Conservation (phyloP, 2,797 vertebrate genomes). For the Chiroxiphia lanceolata region DNA sequence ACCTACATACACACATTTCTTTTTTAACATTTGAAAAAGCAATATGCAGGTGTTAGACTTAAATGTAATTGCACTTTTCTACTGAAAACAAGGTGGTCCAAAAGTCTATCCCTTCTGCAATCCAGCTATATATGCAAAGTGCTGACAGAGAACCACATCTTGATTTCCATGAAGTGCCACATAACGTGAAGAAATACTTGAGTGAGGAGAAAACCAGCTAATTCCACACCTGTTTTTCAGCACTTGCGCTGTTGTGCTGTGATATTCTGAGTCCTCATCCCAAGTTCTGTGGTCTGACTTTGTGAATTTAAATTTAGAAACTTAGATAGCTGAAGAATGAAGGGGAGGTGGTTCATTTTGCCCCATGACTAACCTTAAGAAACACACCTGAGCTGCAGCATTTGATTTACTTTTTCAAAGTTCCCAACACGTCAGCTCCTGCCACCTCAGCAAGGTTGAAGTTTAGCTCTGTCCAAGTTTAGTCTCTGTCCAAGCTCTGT, state of each 20-base stretch:
- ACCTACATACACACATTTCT: background rate
- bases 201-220: background rate
- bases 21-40: background rate
- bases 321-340: background rate
- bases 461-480: slow-evolving; percentile 33
- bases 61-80: background rate
- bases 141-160: background rate
- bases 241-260: rapidly evolving
- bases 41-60: background rate
- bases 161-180: background rate
- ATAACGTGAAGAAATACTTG: background rate
- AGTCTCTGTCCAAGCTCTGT: background rate
- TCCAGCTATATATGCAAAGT: background rate
- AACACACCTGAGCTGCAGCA: background rate
- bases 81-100: background rate
- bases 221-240: background rate
- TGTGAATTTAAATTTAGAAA: background rate
- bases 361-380: background rate
- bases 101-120: background rate
- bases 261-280: background rate
- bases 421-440: slow-evolving; percentile 51
- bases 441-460: slow-evolving; percentile 54
- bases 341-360: background rate
- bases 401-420: slow-evolving; percentile 60
- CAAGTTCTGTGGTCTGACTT: background rate